Conservation (phyloP, 2,797 vertebrate genomes). For the Cirrhinus mrigala region DNA sequence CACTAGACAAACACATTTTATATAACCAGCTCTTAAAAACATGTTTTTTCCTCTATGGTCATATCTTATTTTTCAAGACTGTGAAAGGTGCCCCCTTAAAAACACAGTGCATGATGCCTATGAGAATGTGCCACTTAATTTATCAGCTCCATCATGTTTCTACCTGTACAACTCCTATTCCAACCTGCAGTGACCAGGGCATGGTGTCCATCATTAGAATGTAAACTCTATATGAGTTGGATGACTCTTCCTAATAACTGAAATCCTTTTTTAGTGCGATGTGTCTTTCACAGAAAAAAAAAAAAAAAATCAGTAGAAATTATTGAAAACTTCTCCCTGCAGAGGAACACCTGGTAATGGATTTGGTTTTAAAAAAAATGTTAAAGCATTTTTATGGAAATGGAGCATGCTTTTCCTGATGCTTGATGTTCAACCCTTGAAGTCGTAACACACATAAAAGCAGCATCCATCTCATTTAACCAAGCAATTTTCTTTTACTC, state of each 20-base stretch:
- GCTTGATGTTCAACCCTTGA: neutral
- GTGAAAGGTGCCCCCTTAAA: neutral
- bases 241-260: neutral
- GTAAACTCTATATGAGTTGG: neutral
- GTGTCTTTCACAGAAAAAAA: neutral
- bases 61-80: neutral
- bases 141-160: neutral
- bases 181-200: neutral
- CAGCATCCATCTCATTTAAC: conserved; percentile 2
- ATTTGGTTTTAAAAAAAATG: conserved; percentile 33
- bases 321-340: neutral
- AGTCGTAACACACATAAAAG: conserved; percentile 5
- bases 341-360: neutral
- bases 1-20: neutral
- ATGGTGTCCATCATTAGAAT: neutral
- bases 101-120: neutral
- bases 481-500: conserved; percentile 23
- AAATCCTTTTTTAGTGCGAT: neutral
- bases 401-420: conserved; percentile 7
- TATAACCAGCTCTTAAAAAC: neutral
- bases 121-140: neutral
- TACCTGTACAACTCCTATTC: neutral
- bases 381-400: conserved; percentile 26
- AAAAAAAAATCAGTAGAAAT: neutral
- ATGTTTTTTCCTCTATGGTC: neutral